Percentiles rank a stretch among this genome's conserved stretches.
phyloP scores from a whole-genome alignment of 1,140 invertebrate species.

The Apis florea region DNA sequence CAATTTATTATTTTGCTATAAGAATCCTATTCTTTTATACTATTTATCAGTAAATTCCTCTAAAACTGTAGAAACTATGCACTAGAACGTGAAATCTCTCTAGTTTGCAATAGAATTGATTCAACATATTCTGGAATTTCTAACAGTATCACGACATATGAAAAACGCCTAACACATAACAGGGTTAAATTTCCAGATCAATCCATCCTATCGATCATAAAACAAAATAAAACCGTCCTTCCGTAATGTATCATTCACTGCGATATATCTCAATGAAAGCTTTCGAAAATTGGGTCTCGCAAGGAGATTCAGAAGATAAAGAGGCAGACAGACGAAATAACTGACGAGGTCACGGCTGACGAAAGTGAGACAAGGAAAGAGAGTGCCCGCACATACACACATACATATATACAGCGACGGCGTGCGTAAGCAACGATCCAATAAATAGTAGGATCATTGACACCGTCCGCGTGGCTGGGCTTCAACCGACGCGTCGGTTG shows the following conservation, averaged over 20 bases:
- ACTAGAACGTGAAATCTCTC: too few relatives aligned
- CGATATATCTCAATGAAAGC: neutral
- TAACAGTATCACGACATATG: too few relatives aligned
- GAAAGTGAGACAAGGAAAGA: slow-evolving; percentile 25
- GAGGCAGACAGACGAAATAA: slow-evolving; percentile 18
- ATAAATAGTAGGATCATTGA: slow-evolving; percentile 74
- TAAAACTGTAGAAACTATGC: too few relatives aligned
- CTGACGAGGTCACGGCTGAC: slow-evolving; percentile 37
- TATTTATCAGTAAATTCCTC: too few relatives aligned
- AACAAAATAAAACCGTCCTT: neutral
- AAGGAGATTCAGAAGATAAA: slow-evolving; percentile 18
- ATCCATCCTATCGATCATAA: neutral
- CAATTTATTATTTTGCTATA: too few relatives aligned
- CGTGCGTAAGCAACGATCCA: slow-evolving; percentile 66
- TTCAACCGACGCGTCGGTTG: slow-evolving; percentile 36
- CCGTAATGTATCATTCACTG: neutral
- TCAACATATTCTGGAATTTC: too few relatives aligned
- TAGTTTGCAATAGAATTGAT: too few relatives aligned
- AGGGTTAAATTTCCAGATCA: neutral
- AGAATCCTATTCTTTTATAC: too few relatives aligned
- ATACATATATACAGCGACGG: slow-evolving; percentile 25
- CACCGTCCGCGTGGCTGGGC: slow-evolving; percentile 58
- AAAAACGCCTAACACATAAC: neutral
- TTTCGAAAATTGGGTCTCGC: slow-evolving; percentile 8
- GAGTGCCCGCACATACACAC: neutral